Evolutionary conservation across 2,797 vertebrate genomes (phyloP), one percentile per base, ranked within the genome.

Genomic region (Eleutherodactylus coqui): DNA sequence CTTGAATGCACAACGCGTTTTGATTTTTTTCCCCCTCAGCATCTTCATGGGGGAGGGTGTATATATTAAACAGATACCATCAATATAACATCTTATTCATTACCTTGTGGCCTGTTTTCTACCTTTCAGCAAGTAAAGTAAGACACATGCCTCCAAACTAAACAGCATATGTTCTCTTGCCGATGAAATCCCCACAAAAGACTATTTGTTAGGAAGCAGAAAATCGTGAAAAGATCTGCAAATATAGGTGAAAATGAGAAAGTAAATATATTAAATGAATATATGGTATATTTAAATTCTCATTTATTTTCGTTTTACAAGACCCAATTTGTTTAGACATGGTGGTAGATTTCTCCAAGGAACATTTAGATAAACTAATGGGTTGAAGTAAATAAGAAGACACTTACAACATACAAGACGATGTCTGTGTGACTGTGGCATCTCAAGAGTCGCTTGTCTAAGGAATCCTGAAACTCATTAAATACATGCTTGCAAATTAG

Each of bases 281-380:
- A 7, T 13, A 36, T 8, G 29, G 21, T 6, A 49, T 2, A 80
- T 47, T 64, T 34, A 64, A 79, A 32, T 36, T 27, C 47, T 24
- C 41, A 9, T 72, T 78, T 51, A 70, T 53, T 82, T 82, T 11
- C 32, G 11, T 62, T 45, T 45, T 62, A 9, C 10, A 41, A 41
- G 76, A 38, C 14, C 21, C 1, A 38, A 41, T 34, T 81, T 41
- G 19, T 69, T 10, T 53, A 72, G 51, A 10, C 0, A 8, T 27
- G n/a, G 13, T 16, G 16, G 47, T 72, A 70, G 29, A 53, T 10
- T 10, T n/a, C 79, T 34, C 29, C 3, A 7, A 34, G 79, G 79
- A 70, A 4, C n/a, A n/a, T 53, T 82, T 82, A 82, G 51, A 24
- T 34, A 47, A n/a, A 82, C 79, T 82, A 82, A 82, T 72, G 47